Evolutionary conservation across 2,888 invertebrate species (phyloP).

Genomic region (Drosophila setosimentum): DNA sequence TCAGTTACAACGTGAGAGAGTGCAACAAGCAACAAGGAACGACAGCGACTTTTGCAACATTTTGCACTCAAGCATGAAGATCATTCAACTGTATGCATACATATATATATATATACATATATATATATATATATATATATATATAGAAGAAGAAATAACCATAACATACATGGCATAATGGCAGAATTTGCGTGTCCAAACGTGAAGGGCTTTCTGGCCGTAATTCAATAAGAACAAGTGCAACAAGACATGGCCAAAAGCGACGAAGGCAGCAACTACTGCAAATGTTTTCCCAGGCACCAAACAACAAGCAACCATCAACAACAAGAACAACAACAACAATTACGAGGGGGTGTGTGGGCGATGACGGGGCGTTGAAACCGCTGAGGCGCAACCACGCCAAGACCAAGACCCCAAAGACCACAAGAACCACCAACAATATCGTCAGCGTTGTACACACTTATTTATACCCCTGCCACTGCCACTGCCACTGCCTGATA

Average conservation of each 20-base stretch:
- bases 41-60: slow-evolving; percentile 16
- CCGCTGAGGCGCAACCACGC: slow-evolving; percentile 67
- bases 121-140: neutral
- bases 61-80: slow-evolving; percentile 66
- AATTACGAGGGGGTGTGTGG: slow-evolving; percentile 54
- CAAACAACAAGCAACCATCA: slow-evolving; percentile 1
- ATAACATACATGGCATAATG: slow-evolving; percentile 28
- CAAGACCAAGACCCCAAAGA: slow-evolving; percentile 44
- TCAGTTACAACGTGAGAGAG: slow-evolving; percentile 63
- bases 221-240: slow-evolving; percentile 66
- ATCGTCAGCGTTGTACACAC: slow-evolving; percentile 23
- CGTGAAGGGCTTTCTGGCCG: slow-evolving; percentile 42
- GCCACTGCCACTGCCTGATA: slow-evolving; percentile 24
- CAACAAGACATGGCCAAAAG: slow-evolving; percentile 42
- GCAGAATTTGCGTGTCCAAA: slow-evolving; percentile 67
- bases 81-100: slow-evolving; percentile 63
- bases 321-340: neutral
- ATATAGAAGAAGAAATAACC: neutral
- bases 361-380: slow-evolving; percentile 47
- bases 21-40: slow-evolving; percentile 3
- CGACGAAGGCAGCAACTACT: slow-evolving; percentile 8
- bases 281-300: slow-evolving; percentile 61
- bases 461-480: slow-evolving; percentile 24
- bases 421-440: slow-evolving; percentile 27
- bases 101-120: neutral